These are phyloP conservation scores for Hofmannophila pseudospretella DNA, from an alignment of 2,888 invertebrate species.

Conservation along the genomic window DNA sequence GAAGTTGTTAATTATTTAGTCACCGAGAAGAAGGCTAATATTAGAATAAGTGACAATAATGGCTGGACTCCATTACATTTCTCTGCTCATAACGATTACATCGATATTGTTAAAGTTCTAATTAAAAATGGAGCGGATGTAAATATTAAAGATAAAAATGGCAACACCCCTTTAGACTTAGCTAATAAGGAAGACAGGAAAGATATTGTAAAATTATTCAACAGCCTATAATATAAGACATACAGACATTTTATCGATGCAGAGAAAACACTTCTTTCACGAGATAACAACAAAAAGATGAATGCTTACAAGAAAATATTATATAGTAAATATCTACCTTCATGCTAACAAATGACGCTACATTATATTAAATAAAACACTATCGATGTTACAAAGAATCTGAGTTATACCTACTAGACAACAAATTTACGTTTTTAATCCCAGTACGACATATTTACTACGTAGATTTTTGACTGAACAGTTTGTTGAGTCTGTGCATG, in stretches of 20 bases:
- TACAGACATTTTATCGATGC: neutral
- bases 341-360: too few species aligned
- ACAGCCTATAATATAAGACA: neutral
- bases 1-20: neutral
- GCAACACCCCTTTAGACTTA: neutral
- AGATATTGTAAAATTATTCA: neutral
- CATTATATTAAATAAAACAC: too few species aligned
- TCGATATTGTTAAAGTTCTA: constrained; percentile 1
- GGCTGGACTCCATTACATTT: neutral
- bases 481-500: too few species aligned
- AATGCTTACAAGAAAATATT: too few species aligned
- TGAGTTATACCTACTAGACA: too few species aligned
- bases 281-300: too few species aligned
- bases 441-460: too few species aligned
- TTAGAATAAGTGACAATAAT: neutral
- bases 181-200: neutral
- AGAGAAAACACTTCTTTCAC: too few species aligned
- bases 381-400: too few species aligned
- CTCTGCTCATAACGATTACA: neutral
- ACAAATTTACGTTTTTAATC: too few species aligned
- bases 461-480: too few species aligned
- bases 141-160: neutral
- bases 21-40: neutral
- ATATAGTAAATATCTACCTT: too few species aligned
- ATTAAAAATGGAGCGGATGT: neutral